Conservation (phyloP, 2,888 invertebrate genomes). For the Leptinotarsa haldemani region DNA sequence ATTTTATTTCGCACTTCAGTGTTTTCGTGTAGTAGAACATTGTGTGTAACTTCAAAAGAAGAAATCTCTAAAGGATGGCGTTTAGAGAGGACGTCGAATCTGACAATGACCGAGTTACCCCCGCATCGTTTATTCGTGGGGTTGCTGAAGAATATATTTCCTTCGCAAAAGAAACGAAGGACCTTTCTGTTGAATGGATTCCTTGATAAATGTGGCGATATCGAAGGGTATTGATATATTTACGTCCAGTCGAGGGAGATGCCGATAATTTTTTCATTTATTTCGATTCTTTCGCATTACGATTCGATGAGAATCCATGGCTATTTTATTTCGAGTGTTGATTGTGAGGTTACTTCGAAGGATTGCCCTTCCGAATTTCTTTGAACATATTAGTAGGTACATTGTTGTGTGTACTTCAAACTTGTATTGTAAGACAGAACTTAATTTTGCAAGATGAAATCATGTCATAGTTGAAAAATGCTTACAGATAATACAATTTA, state of each 20-base stretch:
- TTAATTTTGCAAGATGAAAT: no score
- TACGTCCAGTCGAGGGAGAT: background rate
- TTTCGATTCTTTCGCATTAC: background rate
- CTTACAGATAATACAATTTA: no score
- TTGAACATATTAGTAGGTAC: no score
- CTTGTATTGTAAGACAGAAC: no score
- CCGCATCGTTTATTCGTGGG: slow-evolving; percentile 1
- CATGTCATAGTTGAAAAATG: no score
- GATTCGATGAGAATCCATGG: no score
- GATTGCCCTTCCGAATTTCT: no score
- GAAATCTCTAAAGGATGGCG: slow-evolving; percentile 28
- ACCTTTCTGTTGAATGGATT: slow-evolving; percentile 1
- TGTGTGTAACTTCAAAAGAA: slow-evolving; percentile 29
- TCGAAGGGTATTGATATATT: slow-evolving; percentile 5
- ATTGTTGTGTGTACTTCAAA: no score
- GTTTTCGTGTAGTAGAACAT: slow-evolving; percentile 31
- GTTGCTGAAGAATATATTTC: slow-evolving; percentile 10
- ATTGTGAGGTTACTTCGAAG: no score
- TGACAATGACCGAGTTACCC: slow-evolving; percentile 18
- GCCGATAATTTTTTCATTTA: background rate
- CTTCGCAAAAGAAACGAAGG: slow-evolving; percentile 3
- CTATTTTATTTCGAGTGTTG: no score
- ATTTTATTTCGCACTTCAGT: slow-evolving; percentile 30
- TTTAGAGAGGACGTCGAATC: slow-evolving; percentile 26
- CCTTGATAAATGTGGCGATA: slow-evolving; percentile 11